These are phyloP conservation scores for Paguma larvata DNA, from an alignment of 2,797 vertebrate genomes.

Conservation along the genomic window DNA sequence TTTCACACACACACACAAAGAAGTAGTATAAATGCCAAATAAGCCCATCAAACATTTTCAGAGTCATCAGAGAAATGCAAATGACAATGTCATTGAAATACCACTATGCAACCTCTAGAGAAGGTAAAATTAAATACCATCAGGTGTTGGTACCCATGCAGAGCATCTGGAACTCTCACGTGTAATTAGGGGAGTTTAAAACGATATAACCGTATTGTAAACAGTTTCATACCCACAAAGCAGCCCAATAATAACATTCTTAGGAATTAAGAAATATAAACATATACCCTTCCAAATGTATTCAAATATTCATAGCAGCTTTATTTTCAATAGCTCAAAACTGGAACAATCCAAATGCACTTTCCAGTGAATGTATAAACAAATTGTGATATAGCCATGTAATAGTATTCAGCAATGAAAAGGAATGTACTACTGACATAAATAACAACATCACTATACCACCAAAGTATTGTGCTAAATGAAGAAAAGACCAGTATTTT, in stretches of 20 bases:
- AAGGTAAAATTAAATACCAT: not conserved
- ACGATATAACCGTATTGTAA: not conserved
- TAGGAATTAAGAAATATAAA: not conserved
- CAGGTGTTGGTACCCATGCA: not conserved
- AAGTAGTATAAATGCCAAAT: not conserved
- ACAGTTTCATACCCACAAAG: not conserved
- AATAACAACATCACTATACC: not conserved
- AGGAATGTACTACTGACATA: not conserved
- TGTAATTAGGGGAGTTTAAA: not conserved
- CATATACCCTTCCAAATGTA: not conserved
- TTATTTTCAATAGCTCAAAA: slow-evolving; percentile 8
- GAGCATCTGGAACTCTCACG: not conserved
- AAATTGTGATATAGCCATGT: not conserved
- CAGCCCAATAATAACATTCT: not conserved
- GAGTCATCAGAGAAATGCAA: not conserved
- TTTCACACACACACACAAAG: not conserved
- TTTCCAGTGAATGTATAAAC: not conserved
- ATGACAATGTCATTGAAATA: not conserved
- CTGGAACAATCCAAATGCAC: not conserved
- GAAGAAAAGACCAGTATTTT: not conserved
- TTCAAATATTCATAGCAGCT: not conserved
- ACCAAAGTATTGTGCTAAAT: not conserved
- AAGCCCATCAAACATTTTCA: not conserved
- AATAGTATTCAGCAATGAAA: not conserved
- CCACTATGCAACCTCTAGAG: not conserved